Evolutionary conservation across 1,140 invertebrate genomes (phyloP).

Genomic region (Camponotus floridanus): DNA sequence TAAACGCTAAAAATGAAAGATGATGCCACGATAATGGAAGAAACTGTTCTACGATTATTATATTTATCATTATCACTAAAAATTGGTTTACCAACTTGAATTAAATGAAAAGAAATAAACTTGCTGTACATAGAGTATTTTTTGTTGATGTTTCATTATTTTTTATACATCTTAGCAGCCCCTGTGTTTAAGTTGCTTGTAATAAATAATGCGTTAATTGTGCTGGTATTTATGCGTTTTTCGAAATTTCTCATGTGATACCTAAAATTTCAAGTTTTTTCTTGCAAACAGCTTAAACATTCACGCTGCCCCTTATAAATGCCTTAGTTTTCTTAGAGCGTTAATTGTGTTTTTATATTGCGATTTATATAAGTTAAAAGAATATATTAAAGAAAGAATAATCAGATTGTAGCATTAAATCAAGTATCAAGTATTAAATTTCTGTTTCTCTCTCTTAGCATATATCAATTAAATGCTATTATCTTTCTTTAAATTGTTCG

Average conservation of each 20-base stretch:
- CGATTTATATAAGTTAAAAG: conserved; percentile 43
- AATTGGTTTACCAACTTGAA: conserved; percentile 79
- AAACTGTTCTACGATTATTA: conserved; percentile 78
- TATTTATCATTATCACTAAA: conserved; percentile 78
- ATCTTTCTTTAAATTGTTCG: conserved; percentile 25
- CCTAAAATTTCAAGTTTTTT: neutral
- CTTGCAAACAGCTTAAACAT: conserved; percentile 71
- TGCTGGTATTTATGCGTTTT: neutral
- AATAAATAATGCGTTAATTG: neutral
- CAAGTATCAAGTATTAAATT: conserved; percentile 45
- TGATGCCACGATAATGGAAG: conserved; percentile 56
- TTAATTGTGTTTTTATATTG: conserved; percentile 45
- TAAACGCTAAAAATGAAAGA: conserved; percentile 31
- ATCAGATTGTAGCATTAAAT: conserved; percentile 54
- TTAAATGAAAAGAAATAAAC: conserved; percentile 82
- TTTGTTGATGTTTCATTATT: conserved; percentile 84
- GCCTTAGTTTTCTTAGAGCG: conserved; percentile 60
- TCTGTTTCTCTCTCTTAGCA: conserved; percentile 45
- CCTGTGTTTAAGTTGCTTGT: conserved; percentile 73
- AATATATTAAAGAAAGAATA: conserved; percentile 52
- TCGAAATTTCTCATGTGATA: conserved; percentile 5
- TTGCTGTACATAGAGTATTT: conserved; percentile 84
- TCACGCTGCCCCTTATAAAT: conserved; percentile 54
- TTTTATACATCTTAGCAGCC: conserved; percentile 68
- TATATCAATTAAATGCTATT: neutral